These are phyloP conservation scores for Raillietiella orientalis DNA, from an alignment of 2,888 invertebrate genomes.

Conservation along the genomic window DNA sequence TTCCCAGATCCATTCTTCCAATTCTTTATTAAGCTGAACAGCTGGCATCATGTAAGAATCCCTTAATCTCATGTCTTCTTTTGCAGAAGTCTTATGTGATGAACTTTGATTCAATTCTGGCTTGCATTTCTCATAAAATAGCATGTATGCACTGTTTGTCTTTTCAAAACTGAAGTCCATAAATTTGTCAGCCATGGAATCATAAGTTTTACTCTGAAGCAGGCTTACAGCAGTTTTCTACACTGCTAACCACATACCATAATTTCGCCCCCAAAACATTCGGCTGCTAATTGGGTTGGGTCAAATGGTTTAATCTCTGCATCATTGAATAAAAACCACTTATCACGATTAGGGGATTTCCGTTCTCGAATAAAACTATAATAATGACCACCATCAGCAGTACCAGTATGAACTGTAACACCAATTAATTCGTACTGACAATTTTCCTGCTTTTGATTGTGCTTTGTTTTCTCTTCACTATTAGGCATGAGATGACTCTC, in stretches of 20 bases:
- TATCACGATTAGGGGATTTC: constrained; percentile 32
- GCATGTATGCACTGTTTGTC: constrained; percentile 88
- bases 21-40: constrained; percentile 33
- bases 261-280: constrained; percentile 93
- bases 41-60: constrained; percentile 10
- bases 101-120: background rate
- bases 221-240: constrained; percentile 5
- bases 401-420: constrained; percentile 90
- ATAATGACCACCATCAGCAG: constrained; percentile 87
- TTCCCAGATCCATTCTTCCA: constrained; percentile 88
- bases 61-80: constrained; percentile 1
- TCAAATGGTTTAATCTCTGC: constrained; percentile 83
- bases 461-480: constrained; percentile 31
- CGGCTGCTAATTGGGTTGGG: constrained; percentile 69
- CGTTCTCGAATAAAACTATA: constrained; percentile 80
- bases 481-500: constrained; percentile 75
- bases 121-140: constrained; percentile 62
- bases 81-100: background rate
- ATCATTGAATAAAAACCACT: constrained; percentile 74
- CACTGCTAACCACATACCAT: constrained; percentile 22
- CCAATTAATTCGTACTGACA: constrained; percentile 45
- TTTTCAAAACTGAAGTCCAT: constrained; percentile 94
- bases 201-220: constrained; percentile 68
- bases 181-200: constrained; percentile 81
- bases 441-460: constrained; percentile 9